Base-by-base conservation (phyloP, 2,888 invertebrate genomes). In the Cataglyphis cursor region DNA sequence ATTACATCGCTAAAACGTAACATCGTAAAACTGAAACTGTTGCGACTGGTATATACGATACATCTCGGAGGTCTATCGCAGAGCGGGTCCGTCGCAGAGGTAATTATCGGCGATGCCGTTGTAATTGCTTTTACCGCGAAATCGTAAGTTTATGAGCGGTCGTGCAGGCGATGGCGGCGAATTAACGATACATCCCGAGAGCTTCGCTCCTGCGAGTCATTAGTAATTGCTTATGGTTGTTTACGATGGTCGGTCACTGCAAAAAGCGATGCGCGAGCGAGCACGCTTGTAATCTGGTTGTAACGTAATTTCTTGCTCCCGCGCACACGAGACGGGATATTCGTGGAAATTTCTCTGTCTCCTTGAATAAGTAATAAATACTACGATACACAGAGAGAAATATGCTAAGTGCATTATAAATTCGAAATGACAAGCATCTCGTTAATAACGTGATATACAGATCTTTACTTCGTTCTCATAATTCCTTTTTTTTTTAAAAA, bases 1-100 rank as follows among this genome's bases (percentile, higher is more conserved):
- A 86, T 87, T 82, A 82, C 68, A 28, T 54, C 62, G 24, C 51
- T 85, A 65, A 81, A 86, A 68, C 64, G 66, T 51, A 18, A 18
- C 70, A 28, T 54, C 65, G 21, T 83, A 80, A 82, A 83, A 72
- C 80, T 82, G 44, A 57, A 48, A 59, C 62, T 73, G 62, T 73
- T 51, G 51, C 80, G 59, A 24, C 72, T 51, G 10, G 21, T 41
- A 21, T 31, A 12, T 2, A 61, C 8, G 28, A 62, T 44, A 31
- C 6, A 31, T 10, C 41, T 59, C 31, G 28, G 59, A 59, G 24
- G 28, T 59, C 59, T 75, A 51, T 51, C 51, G 54, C 15, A 21
- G 21, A 44, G 54, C 65, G 51, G n/a, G 74, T 82, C 51, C 38
- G 66, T 41, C 44, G 70, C 78, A 35, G 44, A 80, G 59, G 72